Conservation (phyloP, 2,888 invertebrate species). For the Cloeon dipterum region DNA sequence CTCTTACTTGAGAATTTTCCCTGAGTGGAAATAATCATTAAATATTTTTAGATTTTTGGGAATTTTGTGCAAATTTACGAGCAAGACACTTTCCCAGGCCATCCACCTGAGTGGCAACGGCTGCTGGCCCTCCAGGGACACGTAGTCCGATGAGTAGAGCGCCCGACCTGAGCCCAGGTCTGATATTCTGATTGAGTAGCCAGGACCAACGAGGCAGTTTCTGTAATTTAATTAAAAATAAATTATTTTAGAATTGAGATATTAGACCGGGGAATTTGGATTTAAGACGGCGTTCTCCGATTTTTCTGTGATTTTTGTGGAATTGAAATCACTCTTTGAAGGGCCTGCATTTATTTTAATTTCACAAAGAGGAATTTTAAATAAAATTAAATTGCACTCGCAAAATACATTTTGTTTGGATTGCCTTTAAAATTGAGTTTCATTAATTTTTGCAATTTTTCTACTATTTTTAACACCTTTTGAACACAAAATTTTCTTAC, state of each 20-base stretch:
- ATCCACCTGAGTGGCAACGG: conserved; percentile 64
- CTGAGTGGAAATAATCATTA: conserved; percentile 21
- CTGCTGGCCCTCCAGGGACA: conserved; percentile 43
- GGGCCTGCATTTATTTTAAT: too few relatives aligned
- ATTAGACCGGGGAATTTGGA: too few relatives aligned
- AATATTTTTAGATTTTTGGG: not conserved
- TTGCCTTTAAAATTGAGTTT: too few relatives aligned
- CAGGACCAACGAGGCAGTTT: conserved; percentile 60
- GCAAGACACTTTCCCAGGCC: conserved; percentile 63
- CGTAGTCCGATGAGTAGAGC: conserved; percentile 54
- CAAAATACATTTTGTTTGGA: too few relatives aligned
- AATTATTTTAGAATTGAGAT: not conserved
- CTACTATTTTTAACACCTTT: too few relatives aligned
- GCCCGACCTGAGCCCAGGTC: conserved; percentile 49
- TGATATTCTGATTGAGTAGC: conserved; percentile 46
- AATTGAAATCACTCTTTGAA: too few relatives aligned
- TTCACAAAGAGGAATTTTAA: too few relatives aligned
- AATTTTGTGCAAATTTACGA: conserved; percentile 25
- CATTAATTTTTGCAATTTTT: too few relatives aligned
- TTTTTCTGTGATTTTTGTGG: too few relatives aligned
- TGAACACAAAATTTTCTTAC: too few relatives aligned
- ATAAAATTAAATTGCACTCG: too few relatives aligned
- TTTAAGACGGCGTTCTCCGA: too few relatives aligned
- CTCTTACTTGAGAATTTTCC: conserved; percentile 62
- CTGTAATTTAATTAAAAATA: conserved; percentile 20